Evolutionary conservation across 2,888 invertebrate genomes (phyloP).

Genomic region (Hemithea aestivaria): DNA sequence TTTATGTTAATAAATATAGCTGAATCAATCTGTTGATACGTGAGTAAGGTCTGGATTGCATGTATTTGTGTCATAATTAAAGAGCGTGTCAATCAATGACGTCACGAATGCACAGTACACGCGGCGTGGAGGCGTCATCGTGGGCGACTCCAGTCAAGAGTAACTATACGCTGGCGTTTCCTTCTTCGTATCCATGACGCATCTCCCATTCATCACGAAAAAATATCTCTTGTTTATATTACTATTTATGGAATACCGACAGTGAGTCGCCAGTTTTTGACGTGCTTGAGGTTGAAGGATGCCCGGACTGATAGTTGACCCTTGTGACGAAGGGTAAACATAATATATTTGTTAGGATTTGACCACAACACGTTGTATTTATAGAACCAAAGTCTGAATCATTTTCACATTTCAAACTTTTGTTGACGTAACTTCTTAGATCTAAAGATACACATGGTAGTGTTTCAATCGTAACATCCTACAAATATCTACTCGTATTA

Average conservation of each 20-base stretch:
- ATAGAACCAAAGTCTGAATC: background rate
- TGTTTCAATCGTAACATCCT: no score
- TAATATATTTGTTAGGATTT: slow-evolving; percentile 16
- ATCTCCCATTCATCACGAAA: slow-evolving; percentile 36
- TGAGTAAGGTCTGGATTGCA: slow-evolving; percentile 33
- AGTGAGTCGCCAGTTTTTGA: slow-evolving; percentile 26
- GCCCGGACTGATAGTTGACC: slow-evolving; percentile 18
- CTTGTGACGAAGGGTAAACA: slow-evolving; percentile 9
- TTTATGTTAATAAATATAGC: background rate
- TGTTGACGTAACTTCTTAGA: no score
- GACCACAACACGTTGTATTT: slow-evolving; percentile 4
- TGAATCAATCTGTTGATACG: slow-evolving; percentile 5
- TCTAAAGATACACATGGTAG: no score
- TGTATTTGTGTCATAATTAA: slow-evolving; percentile 31
- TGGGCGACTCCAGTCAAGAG: slow-evolving; percentile 55
- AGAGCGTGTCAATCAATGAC: slow-evolving; percentile 39
- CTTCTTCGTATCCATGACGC: slow-evolving; percentile 57
- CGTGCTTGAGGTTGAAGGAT: slow-evolving; percentile 12
- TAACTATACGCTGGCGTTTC: slow-evolving; percentile 41
- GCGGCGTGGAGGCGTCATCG: slow-evolving; percentile 32
- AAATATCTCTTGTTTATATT: slow-evolving; percentile 40
- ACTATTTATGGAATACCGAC: slow-evolving; percentile 57
- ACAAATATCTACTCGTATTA: no score
- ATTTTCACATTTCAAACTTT: background rate
- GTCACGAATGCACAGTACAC: slow-evolving; percentile 24